Conservation (phyloP, 1,140 invertebrate genomes). For the Eciton burchellii region DNA sequence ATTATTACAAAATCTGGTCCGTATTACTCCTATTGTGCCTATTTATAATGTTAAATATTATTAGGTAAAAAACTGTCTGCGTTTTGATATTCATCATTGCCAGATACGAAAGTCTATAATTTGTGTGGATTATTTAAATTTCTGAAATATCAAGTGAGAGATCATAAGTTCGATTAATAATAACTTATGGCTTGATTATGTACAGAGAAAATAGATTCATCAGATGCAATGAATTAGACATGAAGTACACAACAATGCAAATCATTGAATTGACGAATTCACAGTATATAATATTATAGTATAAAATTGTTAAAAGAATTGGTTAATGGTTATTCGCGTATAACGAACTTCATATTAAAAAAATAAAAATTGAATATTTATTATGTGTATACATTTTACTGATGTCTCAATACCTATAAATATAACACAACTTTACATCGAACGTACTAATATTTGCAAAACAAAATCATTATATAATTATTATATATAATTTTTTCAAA, state of each 20-base stretch:
- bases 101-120: slow-evolving; percentile 58
- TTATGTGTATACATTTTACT: slow-evolving; percentile 67
- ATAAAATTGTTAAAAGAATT: slow-evolving; percentile 74
- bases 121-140: slow-evolving; percentile 55
- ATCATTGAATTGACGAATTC: slow-evolving; percentile 54
- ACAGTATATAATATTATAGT: slow-evolving; percentile 49
- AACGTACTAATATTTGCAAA: not conserved
- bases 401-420: slow-evolving; percentile 22
- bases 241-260: slow-evolving; percentile 37
- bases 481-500: slow-evolving; percentile 6
- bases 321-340: slow-evolving; percentile 75
- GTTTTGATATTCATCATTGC: slow-evolving; percentile 62
- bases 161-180: too few species aligned
- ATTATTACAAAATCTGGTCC: slow-evolving; percentile 60
- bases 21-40: slow-evolving; percentile 79
- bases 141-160: not conserved
- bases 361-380: slow-evolving; percentile 82
- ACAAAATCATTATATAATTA: not conserved
- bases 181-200: too few species aligned
- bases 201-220: too few species aligned
- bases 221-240: slow-evolving; percentile 37
- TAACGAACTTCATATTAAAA: slow-evolving; percentile 73
- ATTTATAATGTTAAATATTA: slow-evolving; percentile 78
- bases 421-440: not conserved
- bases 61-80: slow-evolving; percentile 65